Base-by-base conservation (phyloP, 2,888 invertebrate species). In the Hemaris fuciformis region DNA sequence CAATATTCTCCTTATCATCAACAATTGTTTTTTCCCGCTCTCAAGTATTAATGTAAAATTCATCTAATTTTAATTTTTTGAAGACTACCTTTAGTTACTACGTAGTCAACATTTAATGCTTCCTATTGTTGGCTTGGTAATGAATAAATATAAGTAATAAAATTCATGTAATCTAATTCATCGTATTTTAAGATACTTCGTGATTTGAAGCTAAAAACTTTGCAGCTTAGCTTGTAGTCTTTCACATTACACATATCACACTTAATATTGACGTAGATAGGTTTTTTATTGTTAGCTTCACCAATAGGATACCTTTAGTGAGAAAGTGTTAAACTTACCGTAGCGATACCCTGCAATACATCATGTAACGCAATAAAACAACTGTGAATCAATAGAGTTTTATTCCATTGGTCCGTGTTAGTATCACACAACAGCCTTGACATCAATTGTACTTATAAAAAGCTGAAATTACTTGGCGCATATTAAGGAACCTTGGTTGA, bases 391-490 rank as follows among this genome's bases (percentile, higher is more conserved):
- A 31, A 53, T 53, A 27, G 45, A 45, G 53, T 53, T 53, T 53
- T 53, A 53, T 53, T 72, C 77, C 76, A 80, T 83, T 83, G 84
- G 83, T 83, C 83, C 83, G 65, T 81, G 74, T 70, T 69, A 70
- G 63, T 75, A 72, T 64, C 73, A 74, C 71, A 68, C 66, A 67
- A 66, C 66, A 71, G 66, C 65, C 63, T 66, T 63, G 60, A 64
- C 27, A 8, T 27, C 15, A 31, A 53, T 53, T 31, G 31, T 53
- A 53, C 53, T 53, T 27, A 43, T 0, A 43, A 43, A 43, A 53
- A 53, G 53, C 53, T 53, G 53, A 53, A 53, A 53, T 53, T 31
- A 53, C 53, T 31, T 53, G 6, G 53, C 53, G 53, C 31, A 53
- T 31, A 53, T 31, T 46, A 48, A 53, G 53, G 53, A 53, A 53